Base-by-base conservation (phyloP, 2,113 vertebrate species). In the Pseudonaja textilis region DNA sequence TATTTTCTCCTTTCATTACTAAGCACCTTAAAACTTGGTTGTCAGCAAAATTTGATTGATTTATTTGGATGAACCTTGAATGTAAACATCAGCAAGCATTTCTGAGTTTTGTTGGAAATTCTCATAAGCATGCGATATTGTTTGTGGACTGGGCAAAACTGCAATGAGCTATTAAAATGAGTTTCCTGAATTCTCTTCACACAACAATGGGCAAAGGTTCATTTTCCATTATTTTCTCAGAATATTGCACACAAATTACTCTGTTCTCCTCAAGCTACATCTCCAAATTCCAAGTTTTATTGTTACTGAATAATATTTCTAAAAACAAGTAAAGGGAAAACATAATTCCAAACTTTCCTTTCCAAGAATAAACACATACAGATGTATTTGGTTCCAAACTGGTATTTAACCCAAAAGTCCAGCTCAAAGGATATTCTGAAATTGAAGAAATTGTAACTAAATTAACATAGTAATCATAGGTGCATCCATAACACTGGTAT, bases 271-370 rank as follows among this genome's bases (percentile, higher is more conserved):
- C 61, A 61, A 42, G 64, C 3, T n/a, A 86, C 87, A 93, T 91
- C 87, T 90, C 57, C 29, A 34, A 86, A 39, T 56, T 91, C 92
- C 42, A 87, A 81, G 95, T 89, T 89, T 29, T 87, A 95, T 96
- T 96, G 90, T 97, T 96, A 55, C 45, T 8, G 2, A 95, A 89
- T 92, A 64, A 64, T 92, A 56, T 94, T 94, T 94, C 86, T 20
- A 92, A 95, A 90, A 94, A 93, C 55, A 94, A 93, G 52, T n/a
- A n/a, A 55, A 95, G 88, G 56, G 81, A 95, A 95, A 94, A 64
- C 26, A 89, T 64, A 90, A 85, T 94, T 94, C 91, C 91, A 90
- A 95, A 95, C 89, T 96, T 97, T 97, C 88, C 92, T 95, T 91
- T 89, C 39, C 16, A 85, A 87, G 1, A 64, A 93, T 18, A 93